Percentiles rank a stretch among this genome's conserved stretches.
These are phyloP conservation scores for Dolomedes plantarius DNA, from an alignment of 2,888 invertebrate species.

Conservation along the genomic window DNA sequence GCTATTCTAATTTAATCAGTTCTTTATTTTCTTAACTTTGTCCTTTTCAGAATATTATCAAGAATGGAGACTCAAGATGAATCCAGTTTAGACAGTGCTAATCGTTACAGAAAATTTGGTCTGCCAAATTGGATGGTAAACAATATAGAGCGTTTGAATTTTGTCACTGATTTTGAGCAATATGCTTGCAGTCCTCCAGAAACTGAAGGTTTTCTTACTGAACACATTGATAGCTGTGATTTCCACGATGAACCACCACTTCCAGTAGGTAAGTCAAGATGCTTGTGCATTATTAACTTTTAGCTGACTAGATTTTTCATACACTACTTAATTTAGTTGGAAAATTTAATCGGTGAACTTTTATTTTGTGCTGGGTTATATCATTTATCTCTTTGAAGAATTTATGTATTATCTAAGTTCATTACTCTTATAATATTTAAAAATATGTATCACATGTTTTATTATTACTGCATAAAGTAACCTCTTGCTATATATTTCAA, in stretches of 20 bases:
- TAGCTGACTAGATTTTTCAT: too few species aligned
- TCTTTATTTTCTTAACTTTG: too few species aligned
- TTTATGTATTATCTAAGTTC: too few species aligned
- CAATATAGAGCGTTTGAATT: slow-evolving; percentile 63
- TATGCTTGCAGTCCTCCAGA: slow-evolving; percentile 68
- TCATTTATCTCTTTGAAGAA: too few species aligned
- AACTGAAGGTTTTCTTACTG: slow-evolving; percentile 54
- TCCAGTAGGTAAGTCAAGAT: slow-evolving; percentile 18
- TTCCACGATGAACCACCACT: not conserved
- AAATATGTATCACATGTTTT: too few species aligned
- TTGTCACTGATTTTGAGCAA: slow-evolving; percentile 65
- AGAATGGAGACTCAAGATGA: slow-evolving; percentile 20
- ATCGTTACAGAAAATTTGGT: slow-evolving; percentile 43
- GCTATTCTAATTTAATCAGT: too few species aligned
- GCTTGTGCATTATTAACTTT: not conserved
- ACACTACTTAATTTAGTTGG: too few species aligned
- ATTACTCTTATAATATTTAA: too few species aligned
- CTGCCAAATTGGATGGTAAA: slow-evolving; percentile 63
- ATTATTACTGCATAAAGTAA: too few species aligned
- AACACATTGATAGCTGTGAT: slow-evolving; percentile 20
- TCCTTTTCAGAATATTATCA: not conserved
- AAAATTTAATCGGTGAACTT: too few species aligned
- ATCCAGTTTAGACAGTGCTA: not conserved
- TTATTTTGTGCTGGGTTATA: too few species aligned
- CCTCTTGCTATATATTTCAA: too few species aligned